Base-by-base conservation (phyloP, 2,113 vertebrate genomes). In the Leptodactylus fuscus region DNA sequence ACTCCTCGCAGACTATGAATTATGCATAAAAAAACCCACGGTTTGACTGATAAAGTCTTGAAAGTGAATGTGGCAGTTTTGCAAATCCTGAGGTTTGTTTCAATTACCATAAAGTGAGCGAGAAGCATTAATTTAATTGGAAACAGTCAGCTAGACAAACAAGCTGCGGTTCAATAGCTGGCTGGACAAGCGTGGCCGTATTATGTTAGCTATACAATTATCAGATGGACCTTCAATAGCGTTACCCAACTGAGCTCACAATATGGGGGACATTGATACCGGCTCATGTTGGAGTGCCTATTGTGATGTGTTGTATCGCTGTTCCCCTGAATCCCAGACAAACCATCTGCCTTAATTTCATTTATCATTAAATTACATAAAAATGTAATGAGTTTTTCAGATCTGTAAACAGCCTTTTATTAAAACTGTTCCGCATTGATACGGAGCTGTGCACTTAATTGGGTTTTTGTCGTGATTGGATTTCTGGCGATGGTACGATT, bases 41-140 rank as follows among this genome's bases (percentile, higher is more conserved):
- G 46, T 83, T 58, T 58, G 49, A 83, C 81, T 41, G 49, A 60
- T 73, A 41, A 83, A 83, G 81, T 53, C 9, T 38, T 3, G 32
- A 83, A n/a, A 62, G 51, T 32, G 82, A 75, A 62, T 29, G 24
- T 58, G 74, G n/a, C 71, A 46, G 36, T 22, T 81, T 38, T 44
- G 62, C 58, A 65, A 34, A 41, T 81, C 60, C 58, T 32, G 71
- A 75, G 71, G 70, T 46, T 62, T 53, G 41, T 83, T 83, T 83
- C 81, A 83, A 83, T 83, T 83, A 82, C 46, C 53, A 55, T 32
- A 82, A 71, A 49, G 81, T 67, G 16, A 69, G 48, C 10, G 32
- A 49, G 22, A 82, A 65, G 70, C 82, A 75, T 44, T 83, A 75
- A 83, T 83, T 83, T 83, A 83, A 83, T 83, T 74, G 82, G 60